Conservation (phyloP, 2,797 vertebrate genomes). For the Sciurus carolinensis region DNA sequence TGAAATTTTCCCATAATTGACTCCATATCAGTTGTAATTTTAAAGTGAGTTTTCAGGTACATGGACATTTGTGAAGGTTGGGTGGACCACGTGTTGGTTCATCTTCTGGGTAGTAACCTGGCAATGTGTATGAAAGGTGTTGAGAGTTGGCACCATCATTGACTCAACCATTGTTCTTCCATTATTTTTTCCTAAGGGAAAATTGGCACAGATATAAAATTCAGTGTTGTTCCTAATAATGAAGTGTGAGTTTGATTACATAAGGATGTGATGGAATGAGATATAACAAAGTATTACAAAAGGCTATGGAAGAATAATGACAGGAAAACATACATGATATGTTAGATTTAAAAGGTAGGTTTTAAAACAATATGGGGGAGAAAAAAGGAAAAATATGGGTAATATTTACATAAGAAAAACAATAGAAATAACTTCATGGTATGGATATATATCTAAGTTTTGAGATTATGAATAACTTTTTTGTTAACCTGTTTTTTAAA, state of each 20-base stretch:
- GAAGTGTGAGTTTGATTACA: not conserved
- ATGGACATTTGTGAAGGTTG: not conserved
- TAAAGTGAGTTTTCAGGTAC: not conserved
- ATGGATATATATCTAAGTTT: not conserved
- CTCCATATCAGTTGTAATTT: not conserved
- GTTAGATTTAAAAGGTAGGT: not conserved
- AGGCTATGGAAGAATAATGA: not conserved
- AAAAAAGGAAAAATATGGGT: not conserved
- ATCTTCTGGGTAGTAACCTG: not conserved
- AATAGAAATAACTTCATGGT: not conserved
- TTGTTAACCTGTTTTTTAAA: not conserved
- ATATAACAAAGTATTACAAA: not conserved
- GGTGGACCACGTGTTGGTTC: not conserved
- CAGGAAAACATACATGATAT: not conserved
- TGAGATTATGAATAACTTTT: not conserved
- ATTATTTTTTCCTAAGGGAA: not conserved
- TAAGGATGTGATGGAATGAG: not conserved
- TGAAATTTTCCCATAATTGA: slow-evolving; percentile 22
- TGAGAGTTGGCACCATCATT: not conserved
- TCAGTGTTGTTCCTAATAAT: not conserved
- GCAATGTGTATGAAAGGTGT: not conserved
- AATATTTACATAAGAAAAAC: not conserved
- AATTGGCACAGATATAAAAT: not conserved
- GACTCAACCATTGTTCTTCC: not conserved
- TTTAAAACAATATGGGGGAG: not conserved